A percentile compares a stretch with the other conserved stretches of the same genome.
These are phyloP conservation scores for Dasyornis broadbenti DNA, from an alignment of 2,113 vertebrate species.

Conservation along the genomic window DNA sequence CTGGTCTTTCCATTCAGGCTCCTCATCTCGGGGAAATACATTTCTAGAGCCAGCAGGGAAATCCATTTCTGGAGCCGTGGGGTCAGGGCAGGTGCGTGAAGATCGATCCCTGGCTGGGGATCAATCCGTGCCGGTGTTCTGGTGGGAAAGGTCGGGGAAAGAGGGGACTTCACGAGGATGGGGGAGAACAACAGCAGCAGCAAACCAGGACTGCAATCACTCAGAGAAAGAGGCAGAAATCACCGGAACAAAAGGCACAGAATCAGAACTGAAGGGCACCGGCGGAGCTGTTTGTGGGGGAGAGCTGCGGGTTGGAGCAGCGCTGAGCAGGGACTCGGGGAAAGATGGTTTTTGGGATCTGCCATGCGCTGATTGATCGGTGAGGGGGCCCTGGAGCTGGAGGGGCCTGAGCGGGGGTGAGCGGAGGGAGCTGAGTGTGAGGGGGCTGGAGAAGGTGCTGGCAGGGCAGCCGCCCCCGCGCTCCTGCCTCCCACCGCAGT, in stretches of 20 bases:
- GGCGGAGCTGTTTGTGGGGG: background rate
- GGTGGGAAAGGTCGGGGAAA: background rate
- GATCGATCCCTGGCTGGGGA: accelerated
- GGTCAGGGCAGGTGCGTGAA: accelerated
- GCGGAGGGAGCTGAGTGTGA: background rate
- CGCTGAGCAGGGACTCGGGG: background rate
- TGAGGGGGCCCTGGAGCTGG: background rate
- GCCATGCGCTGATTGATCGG: background rate
- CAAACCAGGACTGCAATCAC: background rate
- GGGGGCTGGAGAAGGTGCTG: background rate
- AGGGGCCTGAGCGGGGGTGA: background rate
- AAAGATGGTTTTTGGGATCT: background rate
- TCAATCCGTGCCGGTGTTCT: accelerated
- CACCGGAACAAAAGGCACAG: background rate
- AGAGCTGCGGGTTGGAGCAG: background rate
- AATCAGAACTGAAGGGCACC: background rate
- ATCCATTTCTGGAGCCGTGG: accelerated
- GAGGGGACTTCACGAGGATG: accelerated
- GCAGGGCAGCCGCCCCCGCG: background rate
- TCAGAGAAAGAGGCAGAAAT: background rate
- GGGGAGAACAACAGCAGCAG: background rate
- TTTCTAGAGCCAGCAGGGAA: background rate
- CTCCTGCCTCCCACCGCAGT: background rate
- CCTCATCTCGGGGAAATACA: background rate
- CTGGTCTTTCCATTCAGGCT: background rate